Conservation (phyloP, 2,113 vertebrate genomes). For the Rhagologus leucostigma region DNA sequence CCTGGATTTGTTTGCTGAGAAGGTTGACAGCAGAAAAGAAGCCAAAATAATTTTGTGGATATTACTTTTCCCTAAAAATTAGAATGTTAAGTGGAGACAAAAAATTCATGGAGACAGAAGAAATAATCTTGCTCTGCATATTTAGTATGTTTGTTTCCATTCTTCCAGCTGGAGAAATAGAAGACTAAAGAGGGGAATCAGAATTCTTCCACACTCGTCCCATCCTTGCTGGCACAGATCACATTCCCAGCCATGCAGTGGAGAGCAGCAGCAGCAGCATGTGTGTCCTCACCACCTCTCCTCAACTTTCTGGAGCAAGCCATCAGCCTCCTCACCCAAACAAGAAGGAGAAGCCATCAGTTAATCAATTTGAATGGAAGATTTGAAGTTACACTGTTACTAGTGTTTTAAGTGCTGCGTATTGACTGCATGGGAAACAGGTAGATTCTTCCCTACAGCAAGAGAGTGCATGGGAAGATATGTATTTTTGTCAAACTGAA, state of each 20-base stretch:
- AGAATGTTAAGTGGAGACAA: background rate
- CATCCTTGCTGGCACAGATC: background rate
- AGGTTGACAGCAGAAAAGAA: background rate
- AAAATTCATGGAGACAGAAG: background rate
- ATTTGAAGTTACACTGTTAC: background rate
- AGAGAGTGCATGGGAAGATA: background rate
- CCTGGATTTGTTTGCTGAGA: background rate
- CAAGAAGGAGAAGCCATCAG: background rate
- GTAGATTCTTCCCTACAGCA: background rate
- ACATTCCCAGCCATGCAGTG: background rate
- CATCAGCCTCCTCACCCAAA: background rate
- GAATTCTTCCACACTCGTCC: rapidly evolving
- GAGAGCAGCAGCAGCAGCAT: background rate
- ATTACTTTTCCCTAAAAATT: background rate
- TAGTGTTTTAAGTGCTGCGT: background rate
- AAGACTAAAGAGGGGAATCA: background rate
- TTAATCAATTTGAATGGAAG: background rate
- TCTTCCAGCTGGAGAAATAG: background rate
- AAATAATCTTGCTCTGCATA: background rate
- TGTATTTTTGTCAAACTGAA: background rate
- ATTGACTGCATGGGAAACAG: background rate
- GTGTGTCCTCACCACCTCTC: background rate
- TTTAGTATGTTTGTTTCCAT: background rate
- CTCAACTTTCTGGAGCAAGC: background rate
- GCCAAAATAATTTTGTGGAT: background rate